These are phyloP conservation scores for Cepaea hortensis DNA, from an alignment of 2,888 invertebrate species.

Conservation along the genomic window DNA sequence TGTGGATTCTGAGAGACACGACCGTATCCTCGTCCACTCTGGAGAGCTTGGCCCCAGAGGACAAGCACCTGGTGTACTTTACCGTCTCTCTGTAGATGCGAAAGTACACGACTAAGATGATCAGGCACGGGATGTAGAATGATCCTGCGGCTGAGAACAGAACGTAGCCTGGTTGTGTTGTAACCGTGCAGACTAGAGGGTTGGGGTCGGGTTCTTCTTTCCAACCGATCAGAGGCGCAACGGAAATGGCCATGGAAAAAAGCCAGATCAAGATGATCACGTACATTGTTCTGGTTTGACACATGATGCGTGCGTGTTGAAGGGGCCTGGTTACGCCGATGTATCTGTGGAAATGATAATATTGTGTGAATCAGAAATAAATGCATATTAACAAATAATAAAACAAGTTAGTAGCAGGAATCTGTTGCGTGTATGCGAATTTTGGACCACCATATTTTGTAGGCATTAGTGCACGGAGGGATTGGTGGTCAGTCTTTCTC, in stretches of 20 bases:
- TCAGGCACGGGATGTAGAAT: conserved; percentile 83
- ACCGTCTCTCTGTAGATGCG: conserved; percentile 80
- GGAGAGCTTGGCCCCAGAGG: conserved; percentile 77
- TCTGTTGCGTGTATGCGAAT: no score
- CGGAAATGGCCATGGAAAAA: conserved; percentile 80
- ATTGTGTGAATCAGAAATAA: not conserved
- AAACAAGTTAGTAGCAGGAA: no score
- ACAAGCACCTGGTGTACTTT: conserved; percentile 78
- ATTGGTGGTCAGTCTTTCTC: no score
- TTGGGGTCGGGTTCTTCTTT: conserved; percentile 76
- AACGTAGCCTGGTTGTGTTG: conserved; percentile 80
- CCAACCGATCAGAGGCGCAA: conserved; percentile 82
- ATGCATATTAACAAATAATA: no score
- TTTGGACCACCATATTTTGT: no score
- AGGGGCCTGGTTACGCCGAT: conserved; percentile 83
- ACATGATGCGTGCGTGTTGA: conserved; percentile 78
- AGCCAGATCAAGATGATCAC: conserved; percentile 80
- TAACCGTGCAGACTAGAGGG: conserved; percentile 79
- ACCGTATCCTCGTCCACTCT: conserved; percentile 63
- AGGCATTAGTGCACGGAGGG: no score
- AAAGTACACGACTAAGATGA: conserved; percentile 82
- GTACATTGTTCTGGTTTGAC: conserved; percentile 66
- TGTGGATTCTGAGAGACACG: conserved; percentile 73
- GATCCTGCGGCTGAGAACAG: conserved; percentile 82
- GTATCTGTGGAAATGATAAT: conserved; percentile 74